A percentile compares a stretch with the other conserved stretches of the same genome.
phyloP scores from a whole-genome alignment of 2,888 invertebrate species.

The Tetanocera ferruginea region DNA sequence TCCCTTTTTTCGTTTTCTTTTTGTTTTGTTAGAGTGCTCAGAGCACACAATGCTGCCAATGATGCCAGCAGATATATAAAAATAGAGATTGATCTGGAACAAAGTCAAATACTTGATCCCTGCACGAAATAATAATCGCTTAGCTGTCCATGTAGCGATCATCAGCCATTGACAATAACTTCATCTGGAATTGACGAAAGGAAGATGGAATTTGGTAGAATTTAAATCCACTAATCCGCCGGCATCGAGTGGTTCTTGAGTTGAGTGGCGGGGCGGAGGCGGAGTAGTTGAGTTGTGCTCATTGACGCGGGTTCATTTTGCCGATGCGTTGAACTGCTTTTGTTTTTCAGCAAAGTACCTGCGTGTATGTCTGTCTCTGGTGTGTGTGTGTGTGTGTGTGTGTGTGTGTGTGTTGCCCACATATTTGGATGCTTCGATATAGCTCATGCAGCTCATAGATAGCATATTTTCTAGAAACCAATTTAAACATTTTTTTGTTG shows the following conservation, averaged over 20 bases:
- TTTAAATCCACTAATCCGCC: slow-evolving; percentile 45
- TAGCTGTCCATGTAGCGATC: neutral
- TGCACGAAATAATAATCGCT: neutral
- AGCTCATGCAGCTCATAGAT: slow-evolving; percentile 51
- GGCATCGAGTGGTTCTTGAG: slow-evolving; percentile 26
- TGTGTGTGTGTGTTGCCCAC: slow-evolving; percentile 37
- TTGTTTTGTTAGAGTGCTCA: neutral
- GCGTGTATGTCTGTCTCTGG: slow-evolving; percentile 10
- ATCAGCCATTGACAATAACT: slow-evolving; percentile 9
- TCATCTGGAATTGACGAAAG: slow-evolving; percentile 11
- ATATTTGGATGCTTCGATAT: slow-evolving; percentile 44
- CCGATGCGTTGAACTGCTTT: neutral
- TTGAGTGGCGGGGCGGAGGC: neutral
- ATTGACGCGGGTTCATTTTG: slow-evolving; percentile 19
- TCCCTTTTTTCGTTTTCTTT: neutral
- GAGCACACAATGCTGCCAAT: neutral
- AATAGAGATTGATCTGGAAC: neutral
- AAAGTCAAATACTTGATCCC: slow-evolving; percentile 11
- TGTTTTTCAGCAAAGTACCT: slow-evolving; percentile 40
- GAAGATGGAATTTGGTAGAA: neutral
- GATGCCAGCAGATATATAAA: neutral
- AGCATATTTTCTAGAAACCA: slow-evolving; percentile 62
- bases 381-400: neutral
- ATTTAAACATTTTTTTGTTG: slow-evolving; percentile 53
- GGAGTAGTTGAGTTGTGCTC: slow-evolving; percentile 11